Base-by-base conservation (phyloP, 2,797 vertebrate genomes). In the Oreochromis grahami region DNA sequence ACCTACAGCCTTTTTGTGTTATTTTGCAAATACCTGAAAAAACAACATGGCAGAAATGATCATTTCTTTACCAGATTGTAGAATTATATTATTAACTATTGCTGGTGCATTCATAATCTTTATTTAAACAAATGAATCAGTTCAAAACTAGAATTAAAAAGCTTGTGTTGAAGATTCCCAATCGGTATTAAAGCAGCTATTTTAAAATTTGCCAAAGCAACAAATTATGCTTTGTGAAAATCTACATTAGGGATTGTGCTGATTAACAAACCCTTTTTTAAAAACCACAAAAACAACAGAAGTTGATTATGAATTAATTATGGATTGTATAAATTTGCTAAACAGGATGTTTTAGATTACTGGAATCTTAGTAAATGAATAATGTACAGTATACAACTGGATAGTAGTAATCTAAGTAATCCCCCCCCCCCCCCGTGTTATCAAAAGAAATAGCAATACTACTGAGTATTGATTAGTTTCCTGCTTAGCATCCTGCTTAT, bases 1-100 rank as follows among this genome's bases (percentile, higher is more conserved):
- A 84, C 81, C 79, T 83, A 13, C 34, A 7, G 76, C 50, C 65
- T 51, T 84, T 63, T 86, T 91, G 79, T 79, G 26, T 24, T 3
- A 76, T 86, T 79, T 89, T 52, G 76, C n/a, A 76, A 79, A 76
- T 51, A 56, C 12, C 43, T 82, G 68, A 80, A 86, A 93, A 89
- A 19, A 43, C 52, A 81, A 56, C 56, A 50, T 78, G 56, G 53
- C 41, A 88, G 68, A 80, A 89, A 82, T 8, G 0, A 36, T 56
- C 5, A 19, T 55, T 85, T 36, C 7, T 79, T 70, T 32, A 6
- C 50, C 51, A 55, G 48, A 56, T 32, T 74, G 36, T 53, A 24
- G 53, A 29, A 79, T 80, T 63, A 15, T 43, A 60, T 60, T 60
- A 34, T 34, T 60, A 88, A 81, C 45, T 32, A 48, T 48, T 51